phyloP scores from a whole-genome alignment of 2,888 invertebrate genomes.

The Hydroisotoma schaefferi region DNA sequence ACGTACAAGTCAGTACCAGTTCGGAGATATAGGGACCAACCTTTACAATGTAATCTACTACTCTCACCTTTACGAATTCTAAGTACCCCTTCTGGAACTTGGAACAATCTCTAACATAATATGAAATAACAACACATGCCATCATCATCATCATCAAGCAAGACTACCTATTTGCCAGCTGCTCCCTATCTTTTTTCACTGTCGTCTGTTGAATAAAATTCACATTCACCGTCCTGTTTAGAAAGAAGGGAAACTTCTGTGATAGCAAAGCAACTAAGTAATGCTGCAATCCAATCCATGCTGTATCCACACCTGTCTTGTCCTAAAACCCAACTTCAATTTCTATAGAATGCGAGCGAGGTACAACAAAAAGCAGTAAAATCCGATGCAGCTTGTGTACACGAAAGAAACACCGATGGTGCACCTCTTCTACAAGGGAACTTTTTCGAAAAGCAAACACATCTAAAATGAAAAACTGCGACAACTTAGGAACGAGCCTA shows the following conservation, averaged over 20 bases:
- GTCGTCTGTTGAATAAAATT: slow-evolving; percentile 4
- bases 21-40: not conserved
- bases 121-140: slow-evolving; percentile 8
- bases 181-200: slow-evolving; percentile 10
- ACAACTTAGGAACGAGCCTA: not conserved
- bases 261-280: not conserved
- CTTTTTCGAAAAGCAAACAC: slow-evolving; percentile 1
- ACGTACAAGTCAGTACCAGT: not conserved
- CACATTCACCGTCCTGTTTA: too few relatives aligned
- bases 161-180: slow-evolving; percentile 8
- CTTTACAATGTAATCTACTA: not conserved
- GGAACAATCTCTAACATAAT: not conserved
- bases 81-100: not conserved
- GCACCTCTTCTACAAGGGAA: not conserved
- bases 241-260: too few relatives aligned
- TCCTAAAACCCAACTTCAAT: not conserved
- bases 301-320: slow-evolving; percentile 9
- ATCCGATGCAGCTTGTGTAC: not conserved
- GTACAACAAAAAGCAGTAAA: slow-evolving; percentile 1
- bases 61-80: not conserved
- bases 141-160: not conserved
- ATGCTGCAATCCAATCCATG: not conserved
- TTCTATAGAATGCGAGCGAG: not conserved
- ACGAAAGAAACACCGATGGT: not conserved
- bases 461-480: not conserved